Base-by-base conservation (phyloP, 2,888 invertebrate genomes). In the Temnothorax unifasciatus region DNA sequence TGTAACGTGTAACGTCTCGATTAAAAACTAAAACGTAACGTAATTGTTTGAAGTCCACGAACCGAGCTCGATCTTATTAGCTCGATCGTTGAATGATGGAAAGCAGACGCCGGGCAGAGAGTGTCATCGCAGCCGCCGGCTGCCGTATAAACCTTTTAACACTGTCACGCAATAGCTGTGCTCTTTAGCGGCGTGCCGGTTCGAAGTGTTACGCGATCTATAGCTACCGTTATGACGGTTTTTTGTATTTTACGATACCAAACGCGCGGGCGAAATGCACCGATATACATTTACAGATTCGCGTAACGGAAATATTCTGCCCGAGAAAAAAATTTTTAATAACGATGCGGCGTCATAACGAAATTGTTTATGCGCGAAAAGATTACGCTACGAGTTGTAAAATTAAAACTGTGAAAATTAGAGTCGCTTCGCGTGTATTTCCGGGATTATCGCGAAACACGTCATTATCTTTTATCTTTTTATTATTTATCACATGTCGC, bases 91-190 rank as follows among this genome's bases (percentile, higher is more conserved):
- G 79, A 79, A 79, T 79, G 79, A 79, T 38, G n/a, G 25, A 15
- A 73, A 79, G n/a, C 79, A 79, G 79, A 59, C 13, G 29, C 1
- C 47, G 13, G 34, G 34, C 21, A 59, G 25, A 34, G 50, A 79
- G 47, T 71, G 73, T 79, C 73, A 59, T 71, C 71, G 59, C 47
- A 68, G 77, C 77, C 59, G 47, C 79, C 79, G 59, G 71, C 59
- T 73, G 79, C 73, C 59, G 59, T 71, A 71, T 79, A 79, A 79
- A 79, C 59, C 73, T 79, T 79, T 79, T 71, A 79, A 79, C 79
- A 59, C 79, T 79, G 41, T 68, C 77, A 71, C 47, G 79, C 79
- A 79, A 71, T 71, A 73, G 47, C 71, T 34, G 34, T 54, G 71
- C 79, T 79, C 71, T 34, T 71, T 79, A 79, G 71, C 79, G 71